Evolutionary conservation across 2,113 vertebrate genomes (phyloP).

Genomic region (Solenodon paradoxus): DNA sequence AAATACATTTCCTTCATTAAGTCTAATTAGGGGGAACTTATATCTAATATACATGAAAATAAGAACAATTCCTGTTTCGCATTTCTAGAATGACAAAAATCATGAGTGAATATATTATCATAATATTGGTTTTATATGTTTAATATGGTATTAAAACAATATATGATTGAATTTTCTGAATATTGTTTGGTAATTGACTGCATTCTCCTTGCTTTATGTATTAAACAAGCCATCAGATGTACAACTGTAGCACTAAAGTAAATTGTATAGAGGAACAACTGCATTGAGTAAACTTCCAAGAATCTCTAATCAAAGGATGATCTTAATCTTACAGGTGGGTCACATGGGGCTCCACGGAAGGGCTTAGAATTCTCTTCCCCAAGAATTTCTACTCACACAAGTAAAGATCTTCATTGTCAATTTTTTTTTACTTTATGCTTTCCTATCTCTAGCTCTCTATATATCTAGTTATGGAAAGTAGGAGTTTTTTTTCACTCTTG

Average conservation of each 20-base stretch:
- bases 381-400: background rate
- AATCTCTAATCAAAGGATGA: background rate
- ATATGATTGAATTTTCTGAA: background rate
- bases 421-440: background rate
- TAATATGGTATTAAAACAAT: background rate
- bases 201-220: background rate
- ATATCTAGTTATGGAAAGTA: background rate
- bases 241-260: background rate
- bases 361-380: background rate
- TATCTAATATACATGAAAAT: slow-evolving; percentile 38
- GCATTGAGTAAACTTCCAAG: background rate
- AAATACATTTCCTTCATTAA: slow-evolving; percentile 56
- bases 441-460: background rate
- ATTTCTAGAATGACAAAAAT: slow-evolving; percentile 20
- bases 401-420: background rate
- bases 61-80: slow-evolving; percentile 45
- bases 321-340: background rate
- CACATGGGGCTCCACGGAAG: background rate
- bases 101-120: background rate
- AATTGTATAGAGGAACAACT: background rate
- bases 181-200: background rate
- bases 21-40: slow-evolving; percentile 34
- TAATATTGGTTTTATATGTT: background rate
- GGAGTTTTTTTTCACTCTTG: background rate
- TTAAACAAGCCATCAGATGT: background rate